Evolutionary conservation across 2,113 vertebrate species (phyloP).

Genomic region (Romanogobio albipinnatus): DNA sequence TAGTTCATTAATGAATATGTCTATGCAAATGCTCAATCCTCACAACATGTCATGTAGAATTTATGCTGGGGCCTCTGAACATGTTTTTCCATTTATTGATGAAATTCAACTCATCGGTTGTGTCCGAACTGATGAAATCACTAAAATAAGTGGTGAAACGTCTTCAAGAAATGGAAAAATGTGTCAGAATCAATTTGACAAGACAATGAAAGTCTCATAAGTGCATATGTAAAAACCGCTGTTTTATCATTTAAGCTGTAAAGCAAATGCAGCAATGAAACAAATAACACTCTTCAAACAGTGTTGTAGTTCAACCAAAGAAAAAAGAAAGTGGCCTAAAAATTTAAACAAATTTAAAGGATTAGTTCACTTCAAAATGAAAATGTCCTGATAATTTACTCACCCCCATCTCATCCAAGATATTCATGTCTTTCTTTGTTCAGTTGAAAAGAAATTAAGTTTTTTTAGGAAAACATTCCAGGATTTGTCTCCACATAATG

Average conservation of each 20-base stretch:
- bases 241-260: not conserved
- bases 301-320: not conserved
- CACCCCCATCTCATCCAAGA: too few relatives aligned
- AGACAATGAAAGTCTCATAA: not conserved
- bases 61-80: not conserved
- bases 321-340: not conserved
- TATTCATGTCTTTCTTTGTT: too few relatives aligned
- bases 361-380: not conserved
- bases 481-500: too few relatives aligned
- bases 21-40: not conserved
- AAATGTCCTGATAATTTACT: too few relatives aligned
- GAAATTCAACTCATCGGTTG: not conserved
- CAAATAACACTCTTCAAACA: not conserved
- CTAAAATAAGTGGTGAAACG: not conserved
- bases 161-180: not conserved
- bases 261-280: slow-evolving; percentile 2
- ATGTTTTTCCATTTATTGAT: not conserved
- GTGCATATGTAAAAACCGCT: not conserved
- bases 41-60: not conserved
- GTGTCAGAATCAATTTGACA: not conserved
- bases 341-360: not conserved
- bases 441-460: too few relatives aligned
- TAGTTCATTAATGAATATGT: not conserved
- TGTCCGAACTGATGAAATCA: not conserved
- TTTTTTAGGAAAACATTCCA: too few relatives aligned